Percentiles rank a stretch among this genome's conserved stretches.
These are phyloP conservation scores for Theonella swinhoei DNA, from an alignment of 37 sponge, comb jelly and placozoan species.

Conservation along the genomic window DNA sequence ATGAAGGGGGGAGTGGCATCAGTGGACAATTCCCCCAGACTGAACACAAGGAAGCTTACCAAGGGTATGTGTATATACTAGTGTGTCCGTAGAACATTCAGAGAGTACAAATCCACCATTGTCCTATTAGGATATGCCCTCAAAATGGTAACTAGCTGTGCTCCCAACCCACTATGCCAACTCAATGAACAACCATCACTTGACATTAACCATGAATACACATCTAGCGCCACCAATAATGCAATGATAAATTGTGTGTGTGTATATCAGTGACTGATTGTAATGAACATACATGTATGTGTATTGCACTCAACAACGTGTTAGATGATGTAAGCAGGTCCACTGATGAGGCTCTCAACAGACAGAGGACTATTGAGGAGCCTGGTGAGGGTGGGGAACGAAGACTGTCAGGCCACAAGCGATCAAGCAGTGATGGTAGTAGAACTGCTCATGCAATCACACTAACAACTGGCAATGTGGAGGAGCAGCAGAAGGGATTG, in stretches of 20 bases:
- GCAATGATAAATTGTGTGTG: too few species aligned
- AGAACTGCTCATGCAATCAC: neutral
- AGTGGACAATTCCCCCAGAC: neutral
- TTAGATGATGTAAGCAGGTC: neutral
- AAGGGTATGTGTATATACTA: too few species aligned
- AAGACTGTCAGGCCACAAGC: neutral
- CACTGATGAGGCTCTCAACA: neutral
- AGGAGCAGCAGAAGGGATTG: neutral
- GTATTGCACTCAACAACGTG: too few species aligned
- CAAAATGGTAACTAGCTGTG: too few species aligned
- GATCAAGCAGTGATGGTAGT: neutral
- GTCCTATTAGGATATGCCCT: too few species aligned
- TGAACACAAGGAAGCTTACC: neutral
- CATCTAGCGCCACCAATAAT: too few species aligned
- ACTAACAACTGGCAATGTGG: neutral
- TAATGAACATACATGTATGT: neutral
- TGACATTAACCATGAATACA: too few species aligned
- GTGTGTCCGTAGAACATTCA: too few species aligned
- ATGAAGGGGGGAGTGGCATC: slow-evolving; percentile 4
- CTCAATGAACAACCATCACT: too few species aligned
- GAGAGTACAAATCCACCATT: too few species aligned
- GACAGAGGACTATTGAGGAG: neutral
- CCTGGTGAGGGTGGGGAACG: neutral
- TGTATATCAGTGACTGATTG: too few species aligned
- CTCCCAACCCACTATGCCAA: too few species aligned